Base-by-base conservation (phyloP, 1,140 invertebrate genomes). In the Eriocheir sinensis region DNA sequence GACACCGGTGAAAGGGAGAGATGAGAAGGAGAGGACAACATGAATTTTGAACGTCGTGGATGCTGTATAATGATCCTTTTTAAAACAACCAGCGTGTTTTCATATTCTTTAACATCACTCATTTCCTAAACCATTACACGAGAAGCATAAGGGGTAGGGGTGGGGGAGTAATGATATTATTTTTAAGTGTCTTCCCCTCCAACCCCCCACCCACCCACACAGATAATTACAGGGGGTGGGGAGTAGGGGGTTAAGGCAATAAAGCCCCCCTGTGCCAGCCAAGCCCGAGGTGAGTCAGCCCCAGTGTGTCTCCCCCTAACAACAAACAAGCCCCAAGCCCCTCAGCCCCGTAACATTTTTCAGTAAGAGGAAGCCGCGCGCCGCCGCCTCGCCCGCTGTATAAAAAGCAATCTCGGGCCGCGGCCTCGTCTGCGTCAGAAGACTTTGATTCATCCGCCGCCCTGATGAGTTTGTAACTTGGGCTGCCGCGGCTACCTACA, bases 391-490 rank as follows among this genome's bases (percentile, higher is more conserved):
- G 8, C 60, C 60, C 60, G 12, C n/a, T n/a, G 21, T 72, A 72
- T 12, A 72, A 72, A 72, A 72, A 72, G 60, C 60, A 72, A 72
- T 72, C 60, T 72, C 60, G 60, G 60, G 21, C 60, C 9, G 60
- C 60, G 6, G 27, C 60, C 60, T 72, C 60, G 60, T n/a, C 60
- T 72, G 60, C 60, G 60, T 72, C 60, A 72, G 60, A 72, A 72
- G 60, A 72, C 60, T 72, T 72, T 72, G 60, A 72, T 72, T 72
- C 60, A 72, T 72, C 60, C 60, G 60, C 27, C 60, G 60, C 60
- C 27, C 21, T 72, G 60, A 72, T 72, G 60, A 72, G 60, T 72
- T 72, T 72, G 60, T 72, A 72, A 72, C 60, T 72, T 72, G 27
- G 60, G 60, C 27, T n/a, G n/a, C 60, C 6, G 27, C 4, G 60